These are phyloP conservation scores for Megalops atlanticus DNA, from an alignment of 2,113 vertebrate species.

Conservation along the genomic window DNA sequence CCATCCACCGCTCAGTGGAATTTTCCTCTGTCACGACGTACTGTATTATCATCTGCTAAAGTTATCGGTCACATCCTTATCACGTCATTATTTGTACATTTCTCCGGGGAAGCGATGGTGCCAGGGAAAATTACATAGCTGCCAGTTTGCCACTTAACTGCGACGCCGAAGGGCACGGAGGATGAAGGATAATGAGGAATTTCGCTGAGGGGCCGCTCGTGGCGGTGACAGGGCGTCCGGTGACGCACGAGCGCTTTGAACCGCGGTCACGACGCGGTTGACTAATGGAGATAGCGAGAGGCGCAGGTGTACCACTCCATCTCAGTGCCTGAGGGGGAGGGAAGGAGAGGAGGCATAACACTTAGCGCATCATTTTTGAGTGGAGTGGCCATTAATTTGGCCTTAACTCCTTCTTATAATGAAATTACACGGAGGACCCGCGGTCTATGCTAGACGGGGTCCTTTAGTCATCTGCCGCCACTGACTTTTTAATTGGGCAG, in stretches of 20 bases:
- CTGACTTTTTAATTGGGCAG: constrained; percentile 70
- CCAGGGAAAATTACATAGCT: too few relatives aligned
- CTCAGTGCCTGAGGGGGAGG: neutral
- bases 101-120: too few relatives aligned
- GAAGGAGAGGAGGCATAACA: neutral
- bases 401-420: constrained; percentile 39
- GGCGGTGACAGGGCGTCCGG: neutral
- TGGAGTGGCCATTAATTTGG: constrained; percentile 11
- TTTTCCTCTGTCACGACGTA: too few relatives aligned
- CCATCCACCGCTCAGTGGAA: too few relatives aligned
- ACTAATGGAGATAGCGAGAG: neutral
- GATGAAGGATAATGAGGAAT: neutral
- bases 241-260: neutral
- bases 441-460: constrained; percentile 60
- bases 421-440: constrained; percentile 51
- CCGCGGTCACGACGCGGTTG: neutral
- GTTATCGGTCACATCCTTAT: too few relatives aligned
- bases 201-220: neutral
- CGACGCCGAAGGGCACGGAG: neutral
- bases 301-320: neutral
- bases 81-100: too few relatives aligned
- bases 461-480: constrained; percentile 62
- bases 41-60: too few relatives aligned
- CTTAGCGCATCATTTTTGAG: constrained; percentile 5
- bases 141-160: too few relatives aligned